phyloP scores from a whole-genome alignment of 2,888 invertebrate species.

The Chrysomela aeneicollis region DNA sequence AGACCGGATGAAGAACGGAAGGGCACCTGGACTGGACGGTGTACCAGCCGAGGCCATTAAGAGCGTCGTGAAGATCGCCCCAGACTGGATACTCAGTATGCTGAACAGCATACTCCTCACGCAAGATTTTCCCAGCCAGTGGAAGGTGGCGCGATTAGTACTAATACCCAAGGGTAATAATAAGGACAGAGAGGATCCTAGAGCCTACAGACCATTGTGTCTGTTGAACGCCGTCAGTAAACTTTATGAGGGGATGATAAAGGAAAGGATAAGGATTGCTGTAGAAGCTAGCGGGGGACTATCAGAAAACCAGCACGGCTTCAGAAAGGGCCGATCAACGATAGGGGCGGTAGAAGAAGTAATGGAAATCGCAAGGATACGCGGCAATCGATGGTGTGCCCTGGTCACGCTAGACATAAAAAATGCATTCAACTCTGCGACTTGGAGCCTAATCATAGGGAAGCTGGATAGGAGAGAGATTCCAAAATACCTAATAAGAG shows the following conservation, averaged over 20 bases:
- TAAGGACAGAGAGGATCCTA: too few relatives aligned
- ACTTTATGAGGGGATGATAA: neutral
- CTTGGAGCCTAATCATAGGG: neutral
- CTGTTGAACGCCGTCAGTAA: slow-evolving; percentile 6
- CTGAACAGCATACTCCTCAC: neutral
- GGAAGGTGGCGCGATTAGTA: too few relatives aligned
- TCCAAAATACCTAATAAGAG: neutral
- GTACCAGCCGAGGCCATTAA: slow-evolving; percentile 9
- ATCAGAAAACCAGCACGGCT: neutral
- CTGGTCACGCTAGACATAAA: neutral
- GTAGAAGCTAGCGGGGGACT: neutral
- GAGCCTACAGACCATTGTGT: neutral
- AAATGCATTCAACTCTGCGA: slow-evolving; percentile 13
- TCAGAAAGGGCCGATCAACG: neutral
- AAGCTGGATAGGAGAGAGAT: neutral
- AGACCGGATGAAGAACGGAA: slow-evolving; percentile 13
- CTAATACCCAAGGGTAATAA: too few relatives aligned
- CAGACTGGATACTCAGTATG: neutral
- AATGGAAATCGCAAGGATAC: neutral
- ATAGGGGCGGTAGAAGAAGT: neutral
- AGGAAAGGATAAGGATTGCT: slow-evolving; percentile 6
- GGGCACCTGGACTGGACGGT: slow-evolving; percentile 17
- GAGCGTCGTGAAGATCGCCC: neutral
- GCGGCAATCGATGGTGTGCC: neutral
- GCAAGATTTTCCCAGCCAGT: too few relatives aligned